Base-by-base conservation (phyloP, 2,888 invertebrate species). In the Myathropa florea region DNA sequence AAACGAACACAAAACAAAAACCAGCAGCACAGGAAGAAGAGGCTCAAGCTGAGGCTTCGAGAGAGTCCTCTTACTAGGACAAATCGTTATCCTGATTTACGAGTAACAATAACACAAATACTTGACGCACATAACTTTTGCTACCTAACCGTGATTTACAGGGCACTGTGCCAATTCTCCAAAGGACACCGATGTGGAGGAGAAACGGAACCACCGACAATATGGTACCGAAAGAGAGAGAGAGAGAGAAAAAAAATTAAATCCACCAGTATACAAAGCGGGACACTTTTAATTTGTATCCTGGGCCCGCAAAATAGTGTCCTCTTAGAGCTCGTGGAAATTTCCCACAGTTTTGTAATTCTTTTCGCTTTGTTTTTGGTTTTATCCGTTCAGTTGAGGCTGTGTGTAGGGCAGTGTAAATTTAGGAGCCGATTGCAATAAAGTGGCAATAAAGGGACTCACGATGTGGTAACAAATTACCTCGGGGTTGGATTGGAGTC, bases 1-100 rank as follows among this genome's bases (percentile, higher is more conserved):
- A 85, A 81, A 77, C 71, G 53, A 80, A 80, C 59, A 46, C 46
- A 46, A 18, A 59, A 57, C 65, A 65, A 71, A 30, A 59, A 14
- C 0, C 12, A 30, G 33, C 36, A 36, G 59, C 10, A 65, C 7
- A 53, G 57, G 64, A 55, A 70, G 39, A 63, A 53, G 61, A 63
- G 55, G 18, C 46, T 18, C 46, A 12, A 53, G 60, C 61, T 26
- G 26, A 21, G 21, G 26, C 12, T 28, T 53, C 60, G 63, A 65
- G 26, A 33, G 57, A 30, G 24, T 59, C 36, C 64, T 59, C 65
- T 61, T 78, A 30, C 61, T 72, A 67, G 67, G 78, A 78, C 64
- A 55, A 65, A 36, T 86, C 83, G 78, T 86, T 86, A 86, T 83
- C 83, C 83, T 86, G 83, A 86, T 86, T 86, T 86, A 86, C 83